A percentile compares a stretch with the other conserved stretches of the same genome.
phyloP scores from a whole-genome alignment of 1,140 invertebrate species.

The Gryllus bimaculatus region DNA sequence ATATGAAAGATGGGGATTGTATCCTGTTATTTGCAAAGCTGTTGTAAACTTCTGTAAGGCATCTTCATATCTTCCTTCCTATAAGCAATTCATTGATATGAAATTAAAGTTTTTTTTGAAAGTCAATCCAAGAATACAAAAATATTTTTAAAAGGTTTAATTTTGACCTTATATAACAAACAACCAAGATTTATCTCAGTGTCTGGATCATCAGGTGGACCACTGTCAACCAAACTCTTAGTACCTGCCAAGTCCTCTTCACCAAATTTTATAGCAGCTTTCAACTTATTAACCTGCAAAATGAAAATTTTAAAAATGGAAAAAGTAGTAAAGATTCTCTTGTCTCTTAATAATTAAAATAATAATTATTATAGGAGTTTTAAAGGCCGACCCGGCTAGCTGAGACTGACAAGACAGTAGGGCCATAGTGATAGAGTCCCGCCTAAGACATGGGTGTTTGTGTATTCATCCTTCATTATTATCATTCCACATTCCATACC shows the following conservation, averaged over 20 bases:
- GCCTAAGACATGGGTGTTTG: no score
- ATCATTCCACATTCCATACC: no score
- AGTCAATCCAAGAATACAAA: not conserved
- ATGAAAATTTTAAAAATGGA: not conserved
- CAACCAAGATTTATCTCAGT: constrained; percentile 96
- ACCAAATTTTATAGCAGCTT: constrained; percentile 95
- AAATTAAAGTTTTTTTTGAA: not conserved
- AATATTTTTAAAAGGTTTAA: not conserved
- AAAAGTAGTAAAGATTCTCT: not conserved
- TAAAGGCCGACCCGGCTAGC: no score
- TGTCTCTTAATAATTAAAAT: not conserved
- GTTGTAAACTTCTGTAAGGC: constrained; percentile 87
- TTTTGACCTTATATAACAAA: constrained; percentile 75
- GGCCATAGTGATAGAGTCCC: no score
- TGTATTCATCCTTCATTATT: no score
- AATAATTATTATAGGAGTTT: not conserved
- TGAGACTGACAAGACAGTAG: no score
- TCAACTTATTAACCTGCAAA: constrained; percentile 68
- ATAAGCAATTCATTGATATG: constrained; percentile 24
- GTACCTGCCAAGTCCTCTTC: constrained; percentile 89
- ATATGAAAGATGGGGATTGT: constrained; percentile 87
- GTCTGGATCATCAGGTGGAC: constrained; percentile 76
- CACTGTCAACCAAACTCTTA: constrained; percentile 83
- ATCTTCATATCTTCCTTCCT: constrained; percentile 81
- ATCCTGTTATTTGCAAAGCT: constrained; percentile 79